These are phyloP conservation scores for Peromyscus leucopus DNA, from an alignment of 2,113 vertebrate species.

Conservation along the genomic window DNA sequence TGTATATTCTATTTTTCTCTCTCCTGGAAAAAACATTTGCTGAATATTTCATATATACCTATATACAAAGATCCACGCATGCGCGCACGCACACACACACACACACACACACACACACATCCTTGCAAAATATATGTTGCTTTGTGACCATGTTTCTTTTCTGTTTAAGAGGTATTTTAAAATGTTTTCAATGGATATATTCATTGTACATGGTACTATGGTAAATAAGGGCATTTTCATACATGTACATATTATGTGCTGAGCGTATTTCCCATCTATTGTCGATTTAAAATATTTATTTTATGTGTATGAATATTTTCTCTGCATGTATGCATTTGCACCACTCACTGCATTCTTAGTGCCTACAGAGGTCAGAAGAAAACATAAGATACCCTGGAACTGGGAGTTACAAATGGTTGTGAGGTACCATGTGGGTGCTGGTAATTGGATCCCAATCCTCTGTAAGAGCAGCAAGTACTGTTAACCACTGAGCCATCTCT, in stretches of 20 bases:
- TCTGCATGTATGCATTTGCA: background rate
- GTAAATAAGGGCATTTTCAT: background rate
- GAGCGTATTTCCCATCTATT: background rate
- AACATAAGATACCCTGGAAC: background rate
- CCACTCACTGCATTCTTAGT: background rate
- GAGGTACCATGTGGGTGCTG: background rate
- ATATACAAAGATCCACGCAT: too few species aligned
- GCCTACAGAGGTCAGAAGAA: background rate
- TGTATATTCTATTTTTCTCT: slow-evolving; percentile 1
- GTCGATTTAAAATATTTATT: background rate
- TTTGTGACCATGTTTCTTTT: background rate
- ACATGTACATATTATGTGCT: background rate
- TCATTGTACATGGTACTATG: background rate
- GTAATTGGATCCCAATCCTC: too few species aligned
- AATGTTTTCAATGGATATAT: background rate
- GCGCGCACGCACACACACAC: too few species aligned
- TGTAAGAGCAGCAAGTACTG: background rate
- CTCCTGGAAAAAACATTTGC: background rate
- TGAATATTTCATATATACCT: background rate
- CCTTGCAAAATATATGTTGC: background rate
- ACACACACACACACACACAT: too few species aligned
- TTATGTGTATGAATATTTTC: background rate
- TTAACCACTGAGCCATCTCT: background rate
- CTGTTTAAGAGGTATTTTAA: background rate
- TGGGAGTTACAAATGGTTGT: background rate